Conservation (phyloP, 2,888 invertebrate genomes). For the Parelbella ahira region DNA sequence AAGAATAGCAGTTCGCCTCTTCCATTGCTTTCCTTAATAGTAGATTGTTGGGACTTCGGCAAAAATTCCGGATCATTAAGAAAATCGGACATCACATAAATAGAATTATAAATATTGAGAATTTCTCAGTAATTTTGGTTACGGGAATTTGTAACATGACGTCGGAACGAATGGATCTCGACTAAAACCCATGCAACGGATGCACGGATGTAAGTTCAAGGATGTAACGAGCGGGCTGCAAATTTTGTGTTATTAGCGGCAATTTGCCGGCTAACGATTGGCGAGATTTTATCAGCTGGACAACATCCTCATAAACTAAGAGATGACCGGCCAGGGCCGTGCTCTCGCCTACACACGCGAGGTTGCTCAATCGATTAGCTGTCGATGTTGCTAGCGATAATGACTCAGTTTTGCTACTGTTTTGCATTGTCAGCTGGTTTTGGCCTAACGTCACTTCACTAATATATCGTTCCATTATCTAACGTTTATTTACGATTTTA, state of each 20-base stretch:
- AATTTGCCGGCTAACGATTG: slow-evolving; percentile 1
- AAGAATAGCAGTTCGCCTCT: neutral
- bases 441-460: neutral
- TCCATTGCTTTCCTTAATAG: neutral
- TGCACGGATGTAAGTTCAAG: too few relatives aligned
- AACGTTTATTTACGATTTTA: too few relatives aligned
- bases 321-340: slow-evolving; percentile 28
- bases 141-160: too few relatives aligned
- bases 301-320: slow-evolving; percentile 30
- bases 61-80: neutral
- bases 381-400: slow-evolving; percentile 12
- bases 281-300: slow-evolving; percentile 1
- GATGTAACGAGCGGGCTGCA: too few relatives aligned
- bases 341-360: slow-evolving; percentile 27
- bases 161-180: too few relatives aligned
- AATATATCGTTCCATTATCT: too few relatives aligned
- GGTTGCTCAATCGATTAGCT: slow-evolving; percentile 28
- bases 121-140: too few relatives aligned
- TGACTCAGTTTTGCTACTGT: slow-evolving; percentile 6
- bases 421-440: slow-evolving; percentile 1
- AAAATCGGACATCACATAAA: neutral
- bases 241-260: slow-evolving; percentile 4
- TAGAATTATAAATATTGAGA: too few relatives aligned
- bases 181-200: too few relatives aligned
- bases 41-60: neutral